A percentile compares a stretch with the other conserved stretches of the same genome.
phyloP scores from a whole-genome alignment of 2,888 invertebrate species.

The Drosophila anomelani region DNA sequence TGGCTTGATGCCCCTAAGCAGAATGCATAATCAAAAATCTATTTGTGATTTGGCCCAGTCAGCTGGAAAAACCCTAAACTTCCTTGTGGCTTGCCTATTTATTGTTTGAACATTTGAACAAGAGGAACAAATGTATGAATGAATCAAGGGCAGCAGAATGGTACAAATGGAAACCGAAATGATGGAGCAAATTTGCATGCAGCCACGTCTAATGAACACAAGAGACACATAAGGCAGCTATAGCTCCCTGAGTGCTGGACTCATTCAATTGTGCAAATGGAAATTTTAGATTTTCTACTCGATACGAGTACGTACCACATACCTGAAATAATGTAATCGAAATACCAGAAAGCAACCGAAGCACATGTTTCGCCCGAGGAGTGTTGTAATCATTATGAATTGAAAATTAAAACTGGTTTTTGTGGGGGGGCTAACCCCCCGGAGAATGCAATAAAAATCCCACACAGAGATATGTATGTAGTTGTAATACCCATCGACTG shows the following conservation, averaged over 20 bases:
- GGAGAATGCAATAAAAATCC: conserved; percentile 20
- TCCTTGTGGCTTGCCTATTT: conserved; percentile 19
- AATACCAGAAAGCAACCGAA: background rate
- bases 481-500: conserved; percentile 11
- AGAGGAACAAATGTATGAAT: conserved; percentile 18
- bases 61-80: conserved; percentile 42
- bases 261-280: conserved; percentile 68
- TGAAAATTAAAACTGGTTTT: conserved; percentile 10
- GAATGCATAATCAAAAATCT: conserved; percentile 60
- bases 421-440: background rate
- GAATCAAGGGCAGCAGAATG: background rate
- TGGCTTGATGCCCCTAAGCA: conserved; percentile 49
- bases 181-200: conserved; percentile 53
- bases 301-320: conserved; percentile 32
- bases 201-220: conserved; percentile 65
- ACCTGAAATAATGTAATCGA: conserved; percentile 5
- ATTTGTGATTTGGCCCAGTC: conserved; percentile 56
- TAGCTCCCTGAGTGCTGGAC: conserved; percentile 24
- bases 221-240: conserved; percentile 21
- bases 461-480: conserved; percentile 1
- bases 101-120: conserved; percentile 44
- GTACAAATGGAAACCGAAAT: conserved; percentile 47
- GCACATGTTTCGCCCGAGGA: conserved; percentile 11
- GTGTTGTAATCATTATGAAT: conserved; percentile 18
- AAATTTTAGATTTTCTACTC: conserved; percentile 64